phyloP scores from a whole-genome alignment of 2,113 vertebrate species.

The Hyperoodon ampullatus region DNA sequence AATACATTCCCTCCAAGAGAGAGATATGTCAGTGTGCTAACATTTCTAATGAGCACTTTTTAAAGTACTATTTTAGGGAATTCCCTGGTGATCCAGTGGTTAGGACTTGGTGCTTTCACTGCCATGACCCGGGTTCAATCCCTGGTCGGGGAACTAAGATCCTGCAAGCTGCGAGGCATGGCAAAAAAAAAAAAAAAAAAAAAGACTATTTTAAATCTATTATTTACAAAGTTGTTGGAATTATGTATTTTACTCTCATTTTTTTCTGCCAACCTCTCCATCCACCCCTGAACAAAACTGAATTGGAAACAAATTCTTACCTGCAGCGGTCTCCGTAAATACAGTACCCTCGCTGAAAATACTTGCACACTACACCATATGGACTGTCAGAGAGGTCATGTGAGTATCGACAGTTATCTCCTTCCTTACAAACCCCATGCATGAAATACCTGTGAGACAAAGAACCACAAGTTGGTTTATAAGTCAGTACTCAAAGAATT shows the following conservation, averaged over 20 bases:
- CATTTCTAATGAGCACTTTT: not conserved
- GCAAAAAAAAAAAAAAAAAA: too few species aligned
- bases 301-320: slow-evolving; percentile 82
- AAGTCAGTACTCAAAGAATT: not conserved
- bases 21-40: not conserved
- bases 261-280: not conserved
- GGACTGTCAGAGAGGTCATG: slow-evolving; percentile 95
- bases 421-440: slow-evolving; percentile 99
- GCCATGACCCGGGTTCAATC: not conserved
- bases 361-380: slow-evolving; percentile 95
- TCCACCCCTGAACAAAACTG: not conserved
- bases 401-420: slow-evolving; percentile 97
- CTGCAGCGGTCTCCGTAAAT: slow-evolving; percentile 97
- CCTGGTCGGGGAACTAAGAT: not conserved
- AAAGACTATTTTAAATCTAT: not conserved
- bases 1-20: not conserved
- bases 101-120: not conserved
- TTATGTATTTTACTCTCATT: not conserved
- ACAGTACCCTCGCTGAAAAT: slow-evolving; percentile 97
- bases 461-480: not conserved
- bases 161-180: not conserved
- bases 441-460: slow-evolving; percentile 93
- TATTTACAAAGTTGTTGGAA: not conserved
- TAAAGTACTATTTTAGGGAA: not conserved
- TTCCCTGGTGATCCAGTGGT: not conserved